These are phyloP conservation scores for Athalia rosae DNA, from an alignment of 2,888 invertebrate genomes.

Conservation along the genomic window DNA sequence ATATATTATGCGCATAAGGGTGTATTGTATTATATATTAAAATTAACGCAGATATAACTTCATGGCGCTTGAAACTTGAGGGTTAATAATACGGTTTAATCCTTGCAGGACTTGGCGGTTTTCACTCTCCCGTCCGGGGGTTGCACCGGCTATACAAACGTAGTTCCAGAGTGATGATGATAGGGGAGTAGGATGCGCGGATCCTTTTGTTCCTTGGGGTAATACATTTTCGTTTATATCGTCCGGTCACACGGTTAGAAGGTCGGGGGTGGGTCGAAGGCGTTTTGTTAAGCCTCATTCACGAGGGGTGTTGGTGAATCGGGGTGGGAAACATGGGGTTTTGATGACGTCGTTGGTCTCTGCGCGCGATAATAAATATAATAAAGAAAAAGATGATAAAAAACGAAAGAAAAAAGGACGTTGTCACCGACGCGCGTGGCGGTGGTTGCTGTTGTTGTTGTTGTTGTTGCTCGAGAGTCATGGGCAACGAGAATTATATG, in stretches of 20 bases:
- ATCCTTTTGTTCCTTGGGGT: conserved; percentile 22
- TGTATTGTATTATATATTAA: too few relatives aligned
- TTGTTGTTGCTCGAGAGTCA: conserved; percentile 1
- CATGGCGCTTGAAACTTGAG: too few relatives aligned
- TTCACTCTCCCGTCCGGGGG: too few relatives aligned
- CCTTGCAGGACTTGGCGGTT: too few relatives aligned
- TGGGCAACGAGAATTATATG: too few relatives aligned
- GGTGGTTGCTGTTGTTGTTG: not conserved
- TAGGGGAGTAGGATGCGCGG: not conserved
- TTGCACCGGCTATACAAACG: too few relatives aligned
- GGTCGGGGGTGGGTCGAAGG: conserved; percentile 2
- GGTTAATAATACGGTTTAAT: too few relatives aligned
- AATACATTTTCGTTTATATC: conserved; percentile 30
- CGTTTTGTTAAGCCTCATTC: not conserved
- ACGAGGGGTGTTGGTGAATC: not conserved
- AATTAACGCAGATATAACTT: too few relatives aligned
- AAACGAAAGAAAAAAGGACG: conserved; percentile 28
- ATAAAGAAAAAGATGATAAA: conserved; percentile 17
- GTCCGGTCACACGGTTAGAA: conserved; percentile 20
- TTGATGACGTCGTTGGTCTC: not conserved
- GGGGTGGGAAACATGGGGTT: not conserved
- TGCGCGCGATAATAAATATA: not conserved
- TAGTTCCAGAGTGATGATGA: too few relatives aligned
- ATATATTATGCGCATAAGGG: too few relatives aligned
- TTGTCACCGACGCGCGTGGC: not conserved